Percentiles rank a stretch among this genome's conserved stretches.
phyloP scores from a whole-genome alignment of 2,797 vertebrate genomes.

The Esox lucius region DNA sequence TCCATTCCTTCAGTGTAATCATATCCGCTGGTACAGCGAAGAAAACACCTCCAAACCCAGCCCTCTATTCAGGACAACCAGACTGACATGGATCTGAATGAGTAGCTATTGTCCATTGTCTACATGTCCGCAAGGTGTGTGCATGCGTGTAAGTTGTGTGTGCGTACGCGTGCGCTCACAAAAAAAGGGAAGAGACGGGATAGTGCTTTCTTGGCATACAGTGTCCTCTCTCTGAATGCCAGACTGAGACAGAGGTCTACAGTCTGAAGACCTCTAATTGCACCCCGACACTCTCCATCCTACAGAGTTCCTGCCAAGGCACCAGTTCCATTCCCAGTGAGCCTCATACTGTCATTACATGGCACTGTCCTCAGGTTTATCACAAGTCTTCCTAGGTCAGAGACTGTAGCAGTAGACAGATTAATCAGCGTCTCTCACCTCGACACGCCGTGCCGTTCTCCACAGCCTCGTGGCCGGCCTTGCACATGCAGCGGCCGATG shows the following conservation, averaged over 20 bases:
- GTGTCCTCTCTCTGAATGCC: neutral
- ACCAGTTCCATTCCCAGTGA: neutral
- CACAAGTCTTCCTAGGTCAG: neutral
- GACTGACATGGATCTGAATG: slow-evolving; percentile 15
- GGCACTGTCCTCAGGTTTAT: neutral
- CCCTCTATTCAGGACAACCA: slow-evolving; percentile 34
- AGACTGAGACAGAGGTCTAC: neutral
- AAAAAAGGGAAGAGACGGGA: neutral
- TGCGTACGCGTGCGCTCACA: slow-evolving; percentile 2
- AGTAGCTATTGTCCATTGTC: slow-evolving; percentile 31
- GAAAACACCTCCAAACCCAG: slow-evolving; percentile 16
- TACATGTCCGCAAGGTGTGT: slow-evolving; percentile 16
- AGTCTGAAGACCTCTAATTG: neutral
- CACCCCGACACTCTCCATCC: neutral
- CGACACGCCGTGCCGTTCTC: slow-evolving; percentile 88
- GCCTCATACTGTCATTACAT: neutral
- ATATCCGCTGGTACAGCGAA: slow-evolving; percentile 33
- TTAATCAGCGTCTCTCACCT: slow-evolving; percentile 76
- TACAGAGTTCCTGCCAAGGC: neutral
- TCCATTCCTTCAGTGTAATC: slow-evolving; percentile 46
- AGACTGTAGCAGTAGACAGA: neutral
- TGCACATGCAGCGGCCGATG: slow-evolving; percentile 94
- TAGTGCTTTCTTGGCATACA: neutral
- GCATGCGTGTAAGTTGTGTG: neutral
- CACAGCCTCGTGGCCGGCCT: slow-evolving; percentile 83